These are phyloP conservation scores for Platanista minor DNA, from an alignment of 2,113 vertebrate genomes.

Conservation along the genomic window DNA sequence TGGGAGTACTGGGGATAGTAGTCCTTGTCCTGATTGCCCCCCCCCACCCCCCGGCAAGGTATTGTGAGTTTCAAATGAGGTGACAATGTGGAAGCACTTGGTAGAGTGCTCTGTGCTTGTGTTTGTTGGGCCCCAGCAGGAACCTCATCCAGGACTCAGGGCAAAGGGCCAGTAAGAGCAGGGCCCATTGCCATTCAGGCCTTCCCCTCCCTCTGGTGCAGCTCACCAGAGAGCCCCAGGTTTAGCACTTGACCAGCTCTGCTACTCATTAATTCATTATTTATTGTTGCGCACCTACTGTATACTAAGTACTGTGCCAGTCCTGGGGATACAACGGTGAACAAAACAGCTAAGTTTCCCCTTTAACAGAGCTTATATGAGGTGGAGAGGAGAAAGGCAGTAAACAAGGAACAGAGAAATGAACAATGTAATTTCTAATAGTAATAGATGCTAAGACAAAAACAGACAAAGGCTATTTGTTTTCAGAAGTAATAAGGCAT, in stretches of 20 bases:
- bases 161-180: background rate
- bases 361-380: background rate
- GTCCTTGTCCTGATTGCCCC: background rate
- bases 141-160: background rate
- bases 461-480: background rate
- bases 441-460: background rate
- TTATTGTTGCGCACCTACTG: background rate
- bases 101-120: background rate
- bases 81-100: background rate
- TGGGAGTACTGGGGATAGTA: background rate
- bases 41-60: background rate
- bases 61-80: background rate
- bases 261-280: background rate
- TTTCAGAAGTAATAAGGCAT: background rate
- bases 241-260: background rate
- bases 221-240: background rate
- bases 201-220: background rate
- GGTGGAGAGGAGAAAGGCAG: background rate
- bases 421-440: background rate
- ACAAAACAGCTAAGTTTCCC: background rate
- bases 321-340: background rate
- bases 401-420: background rate
- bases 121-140: background rate
- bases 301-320: background rate
- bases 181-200: background rate